Conservation (phyloP, 2,113 vertebrate species). For the Arvicanthis niloticus region DNA sequence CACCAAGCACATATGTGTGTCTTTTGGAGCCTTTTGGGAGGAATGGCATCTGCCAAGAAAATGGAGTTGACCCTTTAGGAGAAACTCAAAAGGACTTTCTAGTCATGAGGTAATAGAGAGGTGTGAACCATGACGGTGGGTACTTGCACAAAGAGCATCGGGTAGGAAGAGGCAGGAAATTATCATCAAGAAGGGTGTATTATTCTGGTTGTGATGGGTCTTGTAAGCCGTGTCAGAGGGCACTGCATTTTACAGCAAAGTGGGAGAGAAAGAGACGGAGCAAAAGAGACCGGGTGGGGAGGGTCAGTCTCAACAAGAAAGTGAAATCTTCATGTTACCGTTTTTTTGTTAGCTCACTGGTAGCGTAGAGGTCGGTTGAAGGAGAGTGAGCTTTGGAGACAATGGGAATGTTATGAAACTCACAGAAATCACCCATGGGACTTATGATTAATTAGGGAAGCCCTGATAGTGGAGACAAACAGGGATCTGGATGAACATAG, state of each 20-base stretch:
- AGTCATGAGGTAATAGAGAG: background rate
- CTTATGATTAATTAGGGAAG: background rate
- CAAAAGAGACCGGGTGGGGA: background rate
- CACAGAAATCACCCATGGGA: background rate
- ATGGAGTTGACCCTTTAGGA: background rate
- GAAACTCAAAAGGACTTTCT: background rate
- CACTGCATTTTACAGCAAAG: background rate
- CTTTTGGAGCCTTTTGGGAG: background rate
- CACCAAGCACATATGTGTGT: too few species aligned
- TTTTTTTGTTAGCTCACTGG: background rate
- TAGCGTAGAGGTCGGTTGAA: background rate
- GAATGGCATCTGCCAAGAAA: background rate
- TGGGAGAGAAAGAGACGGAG: background rate
- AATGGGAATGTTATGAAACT: background rate
- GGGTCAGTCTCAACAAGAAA: background rate
- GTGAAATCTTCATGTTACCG: background rate
- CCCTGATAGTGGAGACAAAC: background rate
- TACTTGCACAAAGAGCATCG: background rate
- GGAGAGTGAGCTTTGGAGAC: background rate
- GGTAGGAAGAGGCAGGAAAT: background rate
- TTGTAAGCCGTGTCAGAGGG: background rate
- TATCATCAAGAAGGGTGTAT: too few species aligned
- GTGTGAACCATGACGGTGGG: background rate
- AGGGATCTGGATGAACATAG: background rate
- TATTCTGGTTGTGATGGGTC: background rate